A percentile compares a stretch with the other conserved stretches of the same genome.
phyloP scores from a whole-genome alignment of 2,888 invertebrate species.

The Andrena bucephala region DNA sequence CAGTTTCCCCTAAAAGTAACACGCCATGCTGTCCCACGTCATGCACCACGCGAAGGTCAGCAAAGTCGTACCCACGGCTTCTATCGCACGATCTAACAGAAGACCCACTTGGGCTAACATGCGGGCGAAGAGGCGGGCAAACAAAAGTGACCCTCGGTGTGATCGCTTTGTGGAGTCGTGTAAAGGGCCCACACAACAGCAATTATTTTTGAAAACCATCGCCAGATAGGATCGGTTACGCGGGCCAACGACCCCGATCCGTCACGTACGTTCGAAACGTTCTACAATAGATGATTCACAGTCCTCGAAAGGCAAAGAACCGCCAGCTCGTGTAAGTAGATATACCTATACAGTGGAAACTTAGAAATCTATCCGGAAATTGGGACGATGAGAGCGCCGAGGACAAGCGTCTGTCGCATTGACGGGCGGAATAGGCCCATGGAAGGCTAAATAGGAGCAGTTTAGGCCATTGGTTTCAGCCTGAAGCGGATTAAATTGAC shows the following conservation, averaged over 20 bases:
- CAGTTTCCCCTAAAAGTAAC: too few species aligned
- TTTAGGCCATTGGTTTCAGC: slow-evolving; percentile 48
- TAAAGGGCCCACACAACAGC: slow-evolving; percentile 12
- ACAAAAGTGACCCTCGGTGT: slow-evolving; percentile 38
- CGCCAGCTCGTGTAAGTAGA: neutral
- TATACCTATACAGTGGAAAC: neutral
- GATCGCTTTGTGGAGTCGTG: slow-evolving; percentile 20
- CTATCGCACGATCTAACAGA: slow-evolving; percentile 49
- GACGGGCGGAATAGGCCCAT: slow-evolving; percentile 11
- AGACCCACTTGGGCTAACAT: slow-evolving; percentile 49
- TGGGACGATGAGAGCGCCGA: neutral
- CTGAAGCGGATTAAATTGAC: slow-evolving; percentile 47
- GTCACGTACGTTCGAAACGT: slow-evolving; percentile 16
- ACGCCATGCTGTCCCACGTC: neutral
- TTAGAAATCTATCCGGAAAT: neutral
- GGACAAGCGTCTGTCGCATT: neutral
- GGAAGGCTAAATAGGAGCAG: slow-evolving; percentile 33
- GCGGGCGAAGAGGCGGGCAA: slow-evolving; percentile 52
- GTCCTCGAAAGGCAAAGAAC: neutral
- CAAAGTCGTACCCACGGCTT: slow-evolving; percentile 28
- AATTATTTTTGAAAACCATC: slow-evolving; percentile 38
- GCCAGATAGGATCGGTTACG: neutral
- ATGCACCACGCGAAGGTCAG: slow-evolving; percentile 15
- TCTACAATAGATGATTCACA: slow-evolving; percentile 10
- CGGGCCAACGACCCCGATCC: slow-evolving; percentile 30